Base-by-base conservation (phyloP, 2,888 invertebrate genomes). In the Melieria omissa region DNA sequence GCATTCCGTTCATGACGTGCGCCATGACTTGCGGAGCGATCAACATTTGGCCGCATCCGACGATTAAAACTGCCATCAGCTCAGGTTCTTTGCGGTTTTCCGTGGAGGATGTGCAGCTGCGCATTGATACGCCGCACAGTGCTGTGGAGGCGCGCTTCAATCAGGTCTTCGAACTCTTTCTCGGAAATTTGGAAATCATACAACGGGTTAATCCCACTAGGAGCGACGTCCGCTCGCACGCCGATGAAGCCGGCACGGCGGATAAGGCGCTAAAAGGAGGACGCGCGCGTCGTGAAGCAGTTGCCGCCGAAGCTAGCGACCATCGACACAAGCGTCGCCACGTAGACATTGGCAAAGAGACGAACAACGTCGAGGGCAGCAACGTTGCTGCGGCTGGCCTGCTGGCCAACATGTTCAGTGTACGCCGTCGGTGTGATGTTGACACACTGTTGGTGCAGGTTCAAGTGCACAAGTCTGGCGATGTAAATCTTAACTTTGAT, bases 41-140 rank as follows among this genome's bases (percentile, higher is more conserved):
- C 4, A 92, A 93, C 78, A 89, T 94, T 44, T 95, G 94, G 95
- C 95, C 95, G 45, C 92, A 92, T 85, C 94, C 95, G 65, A 93
- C 93, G 3, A 92, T 92, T 0, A 90, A 90, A 72, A 90, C 92
- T 46, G 88, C 90, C 75, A 88, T 94, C 42, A 92, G 92, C 76
- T 90, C 90, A 16, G 90, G 90, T 69, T 91, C 92, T 42, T 88
- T 91, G 29, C 89, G 90, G 44, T 91, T 87, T 73, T 82, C 84
- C 12, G 78, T 82, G 61, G 82, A 85, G 49, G 80, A 85, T 76
- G 79, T 87, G n/a, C 79, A 82, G 61, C 74, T 86, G 46, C 80
- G 78, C 45, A 72, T 87, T 44, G 82, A 83, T 70, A 83, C 87
- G 4, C 83, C 84, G 14, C 84, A 83, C 74, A 78, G 75, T 2